A percentile compares a stretch with the other conserved stretches of the same genome.
Conservation (phyloP, 2,888 invertebrate species). For the Nephrotoma guestfalica region DNA sequence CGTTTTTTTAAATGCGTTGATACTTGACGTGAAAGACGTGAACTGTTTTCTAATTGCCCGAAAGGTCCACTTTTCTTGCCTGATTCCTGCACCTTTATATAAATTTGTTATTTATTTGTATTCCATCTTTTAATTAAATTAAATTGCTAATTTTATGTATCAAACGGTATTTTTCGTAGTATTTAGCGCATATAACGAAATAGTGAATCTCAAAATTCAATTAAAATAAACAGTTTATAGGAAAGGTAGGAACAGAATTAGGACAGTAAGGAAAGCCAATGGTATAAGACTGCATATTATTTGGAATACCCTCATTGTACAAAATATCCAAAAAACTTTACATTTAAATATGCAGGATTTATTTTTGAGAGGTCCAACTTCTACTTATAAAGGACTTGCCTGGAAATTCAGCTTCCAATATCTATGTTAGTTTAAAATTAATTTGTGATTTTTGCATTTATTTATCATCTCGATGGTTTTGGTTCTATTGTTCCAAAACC, state of each 20-base stretch:
- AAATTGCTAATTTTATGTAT: not conserved
- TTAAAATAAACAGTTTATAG: not conserved
- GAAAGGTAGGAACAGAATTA: not conserved
- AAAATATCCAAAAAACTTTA: not conserved
- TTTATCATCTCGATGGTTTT: not conserved
- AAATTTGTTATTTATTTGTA: not conserved
- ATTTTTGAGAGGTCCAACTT: not conserved
- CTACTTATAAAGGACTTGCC: not conserved
- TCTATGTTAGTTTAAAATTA: not conserved
- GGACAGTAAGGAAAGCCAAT: no score
- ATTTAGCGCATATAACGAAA: no score
- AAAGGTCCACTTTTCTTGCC: constrained; percentile 40
- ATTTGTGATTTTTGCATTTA: not conserved
- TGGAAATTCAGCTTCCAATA: not conserved
- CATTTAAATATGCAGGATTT: not conserved
- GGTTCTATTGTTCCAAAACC: no score
- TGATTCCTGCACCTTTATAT: not conserved
- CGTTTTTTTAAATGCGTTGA: constrained; percentile 34
- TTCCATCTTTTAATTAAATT: not conserved
- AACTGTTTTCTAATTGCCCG: constrained; percentile 49
- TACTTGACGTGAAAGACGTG: constrained; percentile 49
- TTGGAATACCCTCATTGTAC: no score
- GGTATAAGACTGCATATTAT: not conserved
- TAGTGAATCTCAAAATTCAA: no score
- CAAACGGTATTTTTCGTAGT: not conserved